Evolutionary conservation across 2,888 invertebrate genomes (phyloP), one percentile per base, ranked within the genome.

Genomic region (Lepidocyrtoides sp.): DNA sequence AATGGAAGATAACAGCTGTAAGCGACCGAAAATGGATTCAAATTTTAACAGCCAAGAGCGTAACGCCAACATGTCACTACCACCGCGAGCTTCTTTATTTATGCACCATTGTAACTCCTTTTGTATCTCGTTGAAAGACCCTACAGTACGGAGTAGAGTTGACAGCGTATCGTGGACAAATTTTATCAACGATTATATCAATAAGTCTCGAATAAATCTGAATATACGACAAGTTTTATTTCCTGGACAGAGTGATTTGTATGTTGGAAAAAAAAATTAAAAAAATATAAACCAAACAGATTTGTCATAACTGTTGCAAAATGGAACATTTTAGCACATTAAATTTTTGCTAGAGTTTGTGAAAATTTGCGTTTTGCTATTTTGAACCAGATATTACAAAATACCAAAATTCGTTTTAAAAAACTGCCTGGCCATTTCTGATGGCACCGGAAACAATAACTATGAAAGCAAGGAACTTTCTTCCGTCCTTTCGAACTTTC

Each of bases 141-240:
- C 17, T 26, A 41, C 54, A 7, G 54, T 85, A 5, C 26, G 5
- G 0, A n/a, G 17, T 0, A 85, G 85, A 44, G 12, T 88, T 20
- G 17, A 75, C n/a, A 41, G 51, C 0, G 14, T 10, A 41, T 86
- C 93, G 0, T 95, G 95, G 94, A 97, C 97, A 97, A 94, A 94
- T 89, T 95, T 95, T 2, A 97, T 96, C 94, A 95, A 95, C 23
- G 95, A 95, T 77, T 98, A 97, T 95, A 95, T 98, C 63, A 95
- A 95, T 81, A 96, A 96, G 94, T 97, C 97, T 44, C 96, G 99
- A 95, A 98, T 99, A 86, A 99, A 99, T 96, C 96, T 99, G 93
- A 99, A 99, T 96, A 97, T 99, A 7, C 96, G 99, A 95, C 99
- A 99, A 96, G 99, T 99, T 48, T 95, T 98, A 94, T 96, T 96